Base-by-base conservation (phyloP, 1,140 invertebrate genomes). In the Arctopsyche grandis region DNA sequence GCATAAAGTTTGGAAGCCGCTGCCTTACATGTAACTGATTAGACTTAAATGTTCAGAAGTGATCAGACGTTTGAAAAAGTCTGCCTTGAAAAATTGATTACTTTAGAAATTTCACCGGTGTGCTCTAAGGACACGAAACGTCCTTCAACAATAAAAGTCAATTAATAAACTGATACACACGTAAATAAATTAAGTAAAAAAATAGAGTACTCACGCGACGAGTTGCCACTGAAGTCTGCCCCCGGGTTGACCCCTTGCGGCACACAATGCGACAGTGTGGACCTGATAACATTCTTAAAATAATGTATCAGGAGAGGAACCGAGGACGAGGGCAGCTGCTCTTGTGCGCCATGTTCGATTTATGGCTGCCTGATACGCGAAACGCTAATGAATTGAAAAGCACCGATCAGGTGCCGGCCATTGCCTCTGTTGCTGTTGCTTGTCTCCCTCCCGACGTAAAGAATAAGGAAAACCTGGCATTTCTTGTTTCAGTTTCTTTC, bases 311-410 rank as follows among this genome's bases (percentile, higher is more conserved):
- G 71, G 66, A 78, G 77, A 58, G 78, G 73, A 79, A 75, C 69
- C 70, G 73, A 58, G 56, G 70, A 63, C 48, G 76, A 78, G 71
- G 76, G 76, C 66, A 44, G 70, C 29, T 46, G 77, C 56, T 75
- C 69, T 69, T 9, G 78, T 22, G 78, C 56, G 52, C 78, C 78
- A 48, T 46, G 12, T 43, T 82, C 75, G 58, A 82, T 82, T 82
- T 82, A 82, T 82, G 79, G 75, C 66, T 76, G 12, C 71, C 70
- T 52, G 78, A 82, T 79, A 82, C 69, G 69, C 63, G 81, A 80
- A 82, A 82, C 81, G 79, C 81, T 82, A 82, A 82, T 82, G 81
- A 82, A 82, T 82, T 80, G 81, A 80, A 82, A 82, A 82, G 78
- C 75, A 26, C 78, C 56, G 81, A 80, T 82, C 75, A 78, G 58